phyloP scores from a whole-genome alignment of 2,797 vertebrate genomes.

The Nannoperca obscura region DNA sequence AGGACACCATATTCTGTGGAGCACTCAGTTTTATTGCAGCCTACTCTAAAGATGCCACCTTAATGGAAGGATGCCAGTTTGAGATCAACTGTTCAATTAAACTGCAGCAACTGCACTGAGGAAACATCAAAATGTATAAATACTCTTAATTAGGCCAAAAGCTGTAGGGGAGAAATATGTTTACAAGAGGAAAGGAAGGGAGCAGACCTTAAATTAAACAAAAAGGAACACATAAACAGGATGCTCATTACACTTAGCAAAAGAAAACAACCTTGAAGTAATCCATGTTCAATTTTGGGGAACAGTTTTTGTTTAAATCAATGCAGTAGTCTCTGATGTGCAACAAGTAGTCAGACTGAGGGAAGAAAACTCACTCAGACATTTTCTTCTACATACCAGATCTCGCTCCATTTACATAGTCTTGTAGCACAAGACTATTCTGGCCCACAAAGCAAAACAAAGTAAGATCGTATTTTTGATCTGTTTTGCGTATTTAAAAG shows the following conservation, averaged over 20 bases:
- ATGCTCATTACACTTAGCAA: slow-evolving; percentile 32
- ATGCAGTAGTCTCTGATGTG: not conserved
- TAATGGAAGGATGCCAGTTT: slow-evolving; percentile 6
- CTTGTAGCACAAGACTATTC: slow-evolving; percentile 1
- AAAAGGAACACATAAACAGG: slow-evolving; percentile 50
- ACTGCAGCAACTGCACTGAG: slow-evolving; percentile 4
- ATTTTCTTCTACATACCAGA: slow-evolving; percentile 27
- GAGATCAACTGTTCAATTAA: slow-evolving; percentile 34
- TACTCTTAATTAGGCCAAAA: slow-evolving; percentile 36
- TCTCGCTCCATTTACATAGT: slow-evolving; percentile 31
- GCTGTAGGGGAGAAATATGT: slow-evolving; percentile 33
- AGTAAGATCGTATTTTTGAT: not conserved
- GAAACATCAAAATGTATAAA: slow-evolving; percentile 34
- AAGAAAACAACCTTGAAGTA: slow-evolving; percentile 17
- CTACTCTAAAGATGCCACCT: slow-evolving; percentile 19
- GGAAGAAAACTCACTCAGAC: not conserved
- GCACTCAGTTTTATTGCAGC: slow-evolving; percentile 10
- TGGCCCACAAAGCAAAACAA: not conserved
- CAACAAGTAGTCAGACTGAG: not conserved
- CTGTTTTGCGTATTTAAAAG: not conserved
- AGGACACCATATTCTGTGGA: slow-evolving; percentile 17
- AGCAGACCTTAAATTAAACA: slow-evolving; percentile 17
- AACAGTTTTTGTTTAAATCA: not conserved
- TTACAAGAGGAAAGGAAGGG: slow-evolving; percentile 39
- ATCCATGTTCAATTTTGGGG: not conserved